A percentile compares a stretch with the other conserved stretches of the same genome.
These are phyloP conservation scores for Macrostomum lignano DNA, from an alignment of 1,140 invertebrate species.

Conservation along the genomic window DNA sequence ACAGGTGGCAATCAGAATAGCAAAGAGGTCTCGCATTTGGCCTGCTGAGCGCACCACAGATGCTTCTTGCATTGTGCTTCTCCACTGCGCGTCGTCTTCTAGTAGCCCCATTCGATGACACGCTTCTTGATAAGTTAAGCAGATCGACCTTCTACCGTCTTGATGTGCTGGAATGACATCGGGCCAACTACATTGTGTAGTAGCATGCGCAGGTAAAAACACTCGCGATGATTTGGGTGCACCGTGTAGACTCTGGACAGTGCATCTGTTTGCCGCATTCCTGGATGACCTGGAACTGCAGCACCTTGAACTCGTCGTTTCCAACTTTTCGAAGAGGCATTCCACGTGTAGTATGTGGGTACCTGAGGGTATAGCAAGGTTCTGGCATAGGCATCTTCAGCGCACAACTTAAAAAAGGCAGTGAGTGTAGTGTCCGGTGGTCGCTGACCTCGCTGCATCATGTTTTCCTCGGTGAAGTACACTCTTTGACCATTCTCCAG, in stretches of 20 bases:
- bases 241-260: constrained; percentile 17
- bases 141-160: constrained; percentile 26
- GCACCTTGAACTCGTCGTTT: constrained; percentile 4
- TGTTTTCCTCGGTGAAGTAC: constrained; percentile 18
- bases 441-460: constrained; percentile 9
- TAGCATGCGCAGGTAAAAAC: constrained; percentile 24
- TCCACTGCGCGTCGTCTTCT: constrained; percentile 24
- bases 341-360: constrained; percentile 16
- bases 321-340: constrained; percentile 6
- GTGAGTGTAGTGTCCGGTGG: constrained; percentile 22
- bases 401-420: constrained; percentile 20
- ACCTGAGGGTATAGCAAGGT: constrained; percentile 14
- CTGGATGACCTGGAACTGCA: constrained; percentile 1
- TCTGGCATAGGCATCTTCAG: constrained; percentile 13
- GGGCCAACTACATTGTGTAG: constrained; percentile 25
- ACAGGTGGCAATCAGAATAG: constrained; percentile 4
- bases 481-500: constrained; percentile 26
- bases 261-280: constrained; percentile 1
- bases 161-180: constrained; percentile 19
- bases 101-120: constrained; percentile 19
- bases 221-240: constrained; percentile 20
- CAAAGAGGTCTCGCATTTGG: constrained; percentile 13
- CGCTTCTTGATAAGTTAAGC: constrained; percentile 20
- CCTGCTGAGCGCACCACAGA: constrained; percentile 12
- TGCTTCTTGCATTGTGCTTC: constrained; percentile 17